A percentile compares a stretch with the other conserved stretches of the same genome.
phyloP scores from a whole-genome alignment of 1,140 invertebrate species.

The Cheumatopsyche charites region DNA sequence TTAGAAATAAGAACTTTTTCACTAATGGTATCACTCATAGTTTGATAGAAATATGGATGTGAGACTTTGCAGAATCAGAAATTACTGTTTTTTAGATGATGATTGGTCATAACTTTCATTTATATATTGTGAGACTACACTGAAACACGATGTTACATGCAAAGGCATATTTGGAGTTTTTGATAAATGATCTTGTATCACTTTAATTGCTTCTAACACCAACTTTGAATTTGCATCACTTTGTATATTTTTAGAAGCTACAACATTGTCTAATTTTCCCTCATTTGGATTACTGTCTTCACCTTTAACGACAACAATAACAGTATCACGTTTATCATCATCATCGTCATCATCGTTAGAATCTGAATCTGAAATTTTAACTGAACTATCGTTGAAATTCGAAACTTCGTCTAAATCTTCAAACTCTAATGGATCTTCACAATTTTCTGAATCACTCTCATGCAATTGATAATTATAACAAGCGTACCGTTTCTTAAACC shows the following conservation, averaged over 20 bases:
- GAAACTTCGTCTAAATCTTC: background rate
- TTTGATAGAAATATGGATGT: too few species aligned
- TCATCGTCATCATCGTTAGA: background rate
- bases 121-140: too few species aligned
- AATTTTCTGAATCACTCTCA: too few species aligned
- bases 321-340: background rate
- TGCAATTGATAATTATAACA: background rate
- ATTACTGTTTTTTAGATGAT: too few species aligned
- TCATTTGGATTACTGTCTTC: background rate
- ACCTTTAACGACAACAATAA: background rate
- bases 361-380: background rate
- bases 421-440: too few species aligned
- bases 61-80: too few species aligned
- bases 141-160: too few species aligned
- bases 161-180: background rate
- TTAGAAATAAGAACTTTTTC: too few species aligned
- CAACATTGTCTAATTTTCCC: background rate
- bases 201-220: background rate
- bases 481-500: slow-evolving; percentile 19
- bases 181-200: background rate
- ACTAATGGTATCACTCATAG: too few species aligned
- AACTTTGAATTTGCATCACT: too few species aligned
- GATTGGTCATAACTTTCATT: too few species aligned
- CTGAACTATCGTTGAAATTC: background rate
- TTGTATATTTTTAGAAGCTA: background rate